Conservation (phyloP, 2,797 vertebrate genomes). For the Hydrolagus colliei region DNA sequence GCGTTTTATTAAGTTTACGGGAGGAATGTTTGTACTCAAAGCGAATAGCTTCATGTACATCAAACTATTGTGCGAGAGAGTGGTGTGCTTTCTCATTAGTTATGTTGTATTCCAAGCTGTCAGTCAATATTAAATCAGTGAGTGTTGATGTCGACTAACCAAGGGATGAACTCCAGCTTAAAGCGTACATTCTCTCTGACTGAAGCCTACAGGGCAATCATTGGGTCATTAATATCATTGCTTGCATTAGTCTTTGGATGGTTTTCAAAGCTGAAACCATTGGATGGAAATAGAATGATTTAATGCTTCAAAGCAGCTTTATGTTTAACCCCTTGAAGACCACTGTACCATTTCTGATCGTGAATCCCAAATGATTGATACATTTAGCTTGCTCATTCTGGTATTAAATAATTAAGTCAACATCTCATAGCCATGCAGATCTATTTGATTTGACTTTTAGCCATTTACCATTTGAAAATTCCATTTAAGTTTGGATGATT, state of each 20-base stretch:
- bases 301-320: slow-evolving; percentile 14
- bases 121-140: slow-evolving; percentile 64
- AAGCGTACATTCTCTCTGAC: slow-evolving; percentile 64
- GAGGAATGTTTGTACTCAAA: slow-evolving; percentile 50
- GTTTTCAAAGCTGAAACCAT: background rate
- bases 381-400: no score
- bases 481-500: no score
- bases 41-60: slow-evolving; percentile 51
- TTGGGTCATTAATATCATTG: slow-evolving; percentile 74
- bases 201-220: slow-evolving; percentile 58
- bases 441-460: no score
- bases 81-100: slow-evolving; percentile 50
- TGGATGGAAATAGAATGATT: slow-evolving; percentile 8
- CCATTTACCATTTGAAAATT: no score
- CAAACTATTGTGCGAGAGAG: slow-evolving; percentile 46
- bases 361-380: background rate
- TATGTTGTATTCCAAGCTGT: slow-evolving; percentile 60
- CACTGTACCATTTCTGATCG: background rate
- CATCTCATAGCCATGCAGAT: no score
- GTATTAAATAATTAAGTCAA: no score
- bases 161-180: slow-evolving; percentile 59
- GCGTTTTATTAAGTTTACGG: slow-evolving; percentile 46
- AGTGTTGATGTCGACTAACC: slow-evolving; percentile 61
- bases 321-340: background rate
- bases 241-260: slow-evolving; percentile 44